phyloP scores from a whole-genome alignment of 2,113 vertebrate genomes.

The Clarias magur region DNA sequence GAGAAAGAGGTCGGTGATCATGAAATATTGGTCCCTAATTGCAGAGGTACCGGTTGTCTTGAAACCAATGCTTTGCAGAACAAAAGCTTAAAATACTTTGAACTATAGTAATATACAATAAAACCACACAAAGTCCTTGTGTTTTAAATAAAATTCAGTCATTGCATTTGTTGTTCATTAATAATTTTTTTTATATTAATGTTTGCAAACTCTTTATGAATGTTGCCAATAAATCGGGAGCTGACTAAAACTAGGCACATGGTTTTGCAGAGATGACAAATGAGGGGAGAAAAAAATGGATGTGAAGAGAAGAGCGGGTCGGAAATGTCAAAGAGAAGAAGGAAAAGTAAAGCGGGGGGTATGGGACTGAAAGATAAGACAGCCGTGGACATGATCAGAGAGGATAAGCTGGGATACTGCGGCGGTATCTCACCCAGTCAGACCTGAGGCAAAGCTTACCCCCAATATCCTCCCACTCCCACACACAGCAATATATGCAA shows the following conservation, averaged over 20 bases:
- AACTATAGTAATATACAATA: not conserved
- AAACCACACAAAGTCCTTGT: not conserved
- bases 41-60: not conserved
- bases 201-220: not conserved
- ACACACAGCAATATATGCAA: not conserved
- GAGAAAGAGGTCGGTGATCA: not conserved
- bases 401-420: constrained; percentile 40
- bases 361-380: constrained; percentile 44
- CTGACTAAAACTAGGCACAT: constrained; percentile 22
- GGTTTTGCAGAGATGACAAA: constrained; percentile 22
- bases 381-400: constrained; percentile 38
- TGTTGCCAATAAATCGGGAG: not conserved
- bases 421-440: constrained; percentile 43
- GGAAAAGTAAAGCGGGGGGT: constrained; percentile 26
- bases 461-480: not conserved
- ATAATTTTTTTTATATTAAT: not conserved
- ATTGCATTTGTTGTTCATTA: not conserved
- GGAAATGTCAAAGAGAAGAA: constrained; percentile 34
- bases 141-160: not conserved
- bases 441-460: constrained; percentile 36
- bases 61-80: not conserved
- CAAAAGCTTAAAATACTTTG: not conserved
- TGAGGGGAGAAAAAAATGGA: not conserved
- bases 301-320: constrained; percentile 1
- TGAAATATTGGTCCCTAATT: not conserved